A percentile compares a stretch with the other conserved stretches of the same genome.
phyloP scores from a whole-genome alignment of 1,140 invertebrate species.

The Latrodectus geometricus region DNA sequence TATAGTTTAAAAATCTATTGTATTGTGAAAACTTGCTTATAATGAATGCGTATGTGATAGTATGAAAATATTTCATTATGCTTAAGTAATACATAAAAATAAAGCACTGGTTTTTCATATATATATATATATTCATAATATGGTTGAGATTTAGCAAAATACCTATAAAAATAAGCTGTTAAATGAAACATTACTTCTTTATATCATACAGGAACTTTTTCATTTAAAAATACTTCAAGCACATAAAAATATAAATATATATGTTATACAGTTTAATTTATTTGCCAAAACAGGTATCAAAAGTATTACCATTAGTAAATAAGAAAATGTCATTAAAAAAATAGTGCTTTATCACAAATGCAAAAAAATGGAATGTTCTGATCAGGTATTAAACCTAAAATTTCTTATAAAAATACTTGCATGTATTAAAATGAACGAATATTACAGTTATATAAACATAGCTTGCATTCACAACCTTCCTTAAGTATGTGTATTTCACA shows the following conservation, averaged over 20 bases:
- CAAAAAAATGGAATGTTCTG: constrained; percentile 22
- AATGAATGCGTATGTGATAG: too few relatives aligned
- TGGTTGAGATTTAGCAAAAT: too few relatives aligned
- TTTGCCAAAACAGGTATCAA: background rate
- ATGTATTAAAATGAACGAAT: background rate
- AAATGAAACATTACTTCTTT: background rate
- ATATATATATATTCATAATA: too few relatives aligned
- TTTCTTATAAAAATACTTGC: constrained; percentile 9
- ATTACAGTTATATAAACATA: background rate
- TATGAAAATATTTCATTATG: too few relatives aligned
- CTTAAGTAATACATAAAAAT: too few relatives aligned
- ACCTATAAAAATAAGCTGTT: too few relatives aligned
- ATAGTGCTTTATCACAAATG: constrained; percentile 26
- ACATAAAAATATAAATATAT: background rate
- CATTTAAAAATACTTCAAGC: background rate
- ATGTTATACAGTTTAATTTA: background rate
- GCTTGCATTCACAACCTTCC: background rate
- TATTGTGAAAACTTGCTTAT: too few relatives aligned
- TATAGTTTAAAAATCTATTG: too few relatives aligned
- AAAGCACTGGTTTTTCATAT: too few relatives aligned
- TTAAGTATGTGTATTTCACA: constrained; percentile 23
- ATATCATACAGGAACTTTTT: background rate
- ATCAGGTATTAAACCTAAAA: background rate
- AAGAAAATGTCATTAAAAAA: background rate
- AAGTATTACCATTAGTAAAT: background rate